Base-by-base conservation (phyloP, 1,140 invertebrate species). In the Heliothis virescens region DNA sequence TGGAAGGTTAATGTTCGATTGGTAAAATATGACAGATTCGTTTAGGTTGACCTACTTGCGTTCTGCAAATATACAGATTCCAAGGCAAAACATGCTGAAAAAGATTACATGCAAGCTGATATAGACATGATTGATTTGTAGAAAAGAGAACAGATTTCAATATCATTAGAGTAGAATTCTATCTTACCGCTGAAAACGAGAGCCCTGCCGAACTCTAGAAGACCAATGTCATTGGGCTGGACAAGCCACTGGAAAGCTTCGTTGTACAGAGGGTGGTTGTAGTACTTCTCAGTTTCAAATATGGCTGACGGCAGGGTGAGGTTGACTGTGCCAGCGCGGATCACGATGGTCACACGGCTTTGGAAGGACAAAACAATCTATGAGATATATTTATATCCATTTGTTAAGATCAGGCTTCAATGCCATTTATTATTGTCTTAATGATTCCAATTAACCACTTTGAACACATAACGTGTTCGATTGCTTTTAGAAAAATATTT, bases 211-310 rank as follows among this genome's bases (percentile, higher is more conserved):
- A 94, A 89, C 77, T 89, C 91, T 29, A 94, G 80, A 1, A 94
- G 77, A n/a, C 88, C 89, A 53, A 94, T 90, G 52, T 94, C 92
- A 34, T 94, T 75, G 1, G 89, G 91, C 79, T 94, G 92, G 0
- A 94, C 92, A 0, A 85, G 53, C 3, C n/a, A n/a, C 1, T 77
- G 73, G 7, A 86, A 0, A 1, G 59, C 63, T 15, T 89, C 89
- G 48, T 85, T 87, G 85, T 90, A 94, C 11, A 80, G 41, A 0
- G 91, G 91, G 41, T 94, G 89, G 80, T 93, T 94, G 87, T 85
- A 90, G 82, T 88, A 92, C 53, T 90, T 85, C 0, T 86, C 88
- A 0, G 87, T 88, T 84, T 94, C 92, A 74, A 93, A 92, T 65
- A 94, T 84, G 1, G 79, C 7, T 15, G 62, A 52, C 0, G 92